A percentile compares a stretch with the other conserved stretches of the same genome.
Conservation (phyloP, 2,888 invertebrate genomes). For the Oscheius sp. region DNA sequence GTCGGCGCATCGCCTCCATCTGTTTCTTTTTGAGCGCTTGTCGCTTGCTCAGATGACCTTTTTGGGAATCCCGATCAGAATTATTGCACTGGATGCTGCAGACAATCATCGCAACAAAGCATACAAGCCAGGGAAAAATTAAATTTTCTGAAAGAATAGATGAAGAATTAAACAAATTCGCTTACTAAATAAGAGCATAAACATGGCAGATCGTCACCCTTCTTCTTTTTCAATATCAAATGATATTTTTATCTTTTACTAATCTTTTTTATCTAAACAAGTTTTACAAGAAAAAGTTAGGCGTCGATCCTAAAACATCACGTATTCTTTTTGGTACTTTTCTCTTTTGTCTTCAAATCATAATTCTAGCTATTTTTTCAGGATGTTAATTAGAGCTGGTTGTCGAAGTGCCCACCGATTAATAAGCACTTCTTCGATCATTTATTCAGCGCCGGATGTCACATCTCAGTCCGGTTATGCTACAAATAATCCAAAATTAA, state of each 20-base stretch:
- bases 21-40: conserved; percentile 17
- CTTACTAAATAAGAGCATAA: too few species aligned
- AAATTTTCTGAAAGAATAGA: not conserved
- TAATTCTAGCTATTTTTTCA: not conserved
- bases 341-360: not conserved
- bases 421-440: not conserved
- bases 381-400: not conserved
- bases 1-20: not conserved
- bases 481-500: conserved; percentile 42
- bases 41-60: conserved; percentile 2
- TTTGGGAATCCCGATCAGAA: not conserved
- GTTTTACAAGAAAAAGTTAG: too few species aligned
- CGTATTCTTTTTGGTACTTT: too few species aligned
- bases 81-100: not conserved
- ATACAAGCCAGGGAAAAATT: not conserved
- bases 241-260: too few species aligned
- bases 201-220: too few species aligned
- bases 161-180: too few species aligned
- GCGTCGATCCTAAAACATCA: too few species aligned
- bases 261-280: too few species aligned
- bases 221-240: not conserved
- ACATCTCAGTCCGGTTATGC: not conserved
- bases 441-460: not conserved
- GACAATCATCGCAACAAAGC: not conserved
- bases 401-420: not conserved